Base-by-base conservation (phyloP, 2,797 vertebrate genomes). In the Cynodonichthys magdalenae region DNA sequence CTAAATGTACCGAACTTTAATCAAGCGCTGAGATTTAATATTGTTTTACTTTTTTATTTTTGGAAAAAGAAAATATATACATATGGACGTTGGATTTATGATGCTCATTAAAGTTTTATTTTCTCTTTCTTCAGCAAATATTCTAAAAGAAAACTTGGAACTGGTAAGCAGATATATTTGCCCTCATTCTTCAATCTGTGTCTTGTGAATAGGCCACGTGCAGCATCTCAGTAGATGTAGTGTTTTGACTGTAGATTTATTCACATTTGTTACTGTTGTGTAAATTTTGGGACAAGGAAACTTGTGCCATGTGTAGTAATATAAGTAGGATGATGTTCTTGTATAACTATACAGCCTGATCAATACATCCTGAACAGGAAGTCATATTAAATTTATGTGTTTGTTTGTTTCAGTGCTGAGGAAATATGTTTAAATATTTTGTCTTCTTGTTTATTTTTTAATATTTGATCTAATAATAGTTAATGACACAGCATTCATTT, bases 161-260 rank as follows among this genome's bases (percentile, higher is more conserved):
- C 53, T 83, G 92, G 93, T 93, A 81, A 94, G 93, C 87, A 80
- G 59, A 82, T 71, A 59, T 82, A 85, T 86, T 57, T 76, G 53
- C 53, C 74, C 66, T 58, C 65, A 66, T 68, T 84, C 59, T 84
- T 71, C 74, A 79, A 80, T 76, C 19, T 66, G 24, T 64, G 19
- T 67, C 66, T 41, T 18, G 34, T 18, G 49, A 61, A 60, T 19
- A 63, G 24, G 57, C 39, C 45, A 61, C 49, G 56, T 61, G 6
- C 15, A 4, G 6, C 44, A 0, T 49, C 5, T 63, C 10, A 36
- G 39, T 28, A 10, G 0, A n/a, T 54, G 20, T 19, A 0, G 47
- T 61, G 19, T 20, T 63, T 64, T 20, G 5, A 20, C 0, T 8
- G 9, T 31, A 3, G 4, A 53, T 61, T 47, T 61, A 0, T 55